These are phyloP conservation scores for Hedychridium roseum DNA, from an alignment of 2,888 invertebrate genomes.

Conservation along the genomic window DNA sequence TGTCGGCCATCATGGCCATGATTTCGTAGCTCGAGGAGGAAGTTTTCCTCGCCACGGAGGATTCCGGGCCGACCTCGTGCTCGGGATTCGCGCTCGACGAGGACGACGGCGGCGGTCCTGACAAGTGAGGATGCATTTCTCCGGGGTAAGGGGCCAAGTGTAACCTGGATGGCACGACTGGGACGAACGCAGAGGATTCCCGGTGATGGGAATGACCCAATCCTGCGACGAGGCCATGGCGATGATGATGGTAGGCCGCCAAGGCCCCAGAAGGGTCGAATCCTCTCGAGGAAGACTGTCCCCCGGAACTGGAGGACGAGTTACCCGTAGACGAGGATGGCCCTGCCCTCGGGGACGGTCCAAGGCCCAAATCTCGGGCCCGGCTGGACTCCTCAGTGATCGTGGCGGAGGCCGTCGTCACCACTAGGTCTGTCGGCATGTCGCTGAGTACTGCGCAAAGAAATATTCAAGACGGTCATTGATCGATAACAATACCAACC, in stretches of 20 bases:
- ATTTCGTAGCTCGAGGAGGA: constrained; percentile 75
- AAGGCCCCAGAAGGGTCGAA: constrained; percentile 71
- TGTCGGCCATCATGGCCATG: constrained; percentile 91
- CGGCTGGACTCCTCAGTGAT: constrained; percentile 52
- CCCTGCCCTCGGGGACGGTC: constrained; percentile 44
- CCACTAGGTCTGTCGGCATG: constrained; percentile 62
- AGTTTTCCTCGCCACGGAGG: constrained; percentile 48
- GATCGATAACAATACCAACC: too few species aligned
- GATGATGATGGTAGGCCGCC: constrained; percentile 74
- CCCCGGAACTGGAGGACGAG: constrained; percentile 57
- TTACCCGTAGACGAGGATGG: constrained; percentile 34
- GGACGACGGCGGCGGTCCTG: constrained; percentile 49
- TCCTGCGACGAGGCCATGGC: constrained; percentile 56
- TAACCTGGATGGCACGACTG: constrained; percentile 83
- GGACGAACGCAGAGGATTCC: constrained; percentile 86
- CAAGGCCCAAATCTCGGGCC: constrained; percentile 44
- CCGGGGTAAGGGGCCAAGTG: constrained; percentile 77
- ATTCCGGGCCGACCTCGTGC: constrained; percentile 52
- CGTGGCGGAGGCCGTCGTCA: constrained; percentile 52
- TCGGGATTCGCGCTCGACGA: constrained; percentile 45
- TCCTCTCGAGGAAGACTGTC: constrained; percentile 65
- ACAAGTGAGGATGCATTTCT: constrained; percentile 74
- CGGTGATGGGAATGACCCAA: constrained; percentile 69
- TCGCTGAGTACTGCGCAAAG: constrained; percentile 38
- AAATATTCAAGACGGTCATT: too few species aligned